A percentile compares a stretch with the other conserved stretches of the same genome.
Conservation (phyloP, 2,888 invertebrate genomes). For the Meiosimyza platycephala region DNA sequence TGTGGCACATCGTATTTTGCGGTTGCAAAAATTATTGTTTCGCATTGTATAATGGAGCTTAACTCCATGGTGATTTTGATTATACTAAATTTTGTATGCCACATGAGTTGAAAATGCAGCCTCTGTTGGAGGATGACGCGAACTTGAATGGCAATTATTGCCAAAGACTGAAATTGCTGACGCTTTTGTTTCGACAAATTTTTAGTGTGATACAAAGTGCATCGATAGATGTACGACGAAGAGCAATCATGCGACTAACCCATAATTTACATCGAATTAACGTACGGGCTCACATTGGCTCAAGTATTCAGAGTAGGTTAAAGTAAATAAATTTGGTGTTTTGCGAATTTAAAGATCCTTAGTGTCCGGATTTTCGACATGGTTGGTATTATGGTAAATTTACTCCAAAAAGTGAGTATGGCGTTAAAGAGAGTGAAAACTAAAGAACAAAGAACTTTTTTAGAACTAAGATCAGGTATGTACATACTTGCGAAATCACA, state of each 20-base stretch:
- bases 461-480: no score
- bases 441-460: no score
- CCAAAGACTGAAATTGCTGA: constrained; percentile 7
- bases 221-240: constrained; percentile 16
- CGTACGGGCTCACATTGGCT: neutral
- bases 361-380: no score
- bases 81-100: constrained; percentile 13
- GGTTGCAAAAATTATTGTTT: constrained; percentile 24
- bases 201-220: constrained; percentile 4
- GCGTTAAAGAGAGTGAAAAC: no score
- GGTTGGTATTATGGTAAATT: no score
- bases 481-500: no score
- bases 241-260: constrained; percentile 16
- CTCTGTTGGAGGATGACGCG: neutral
- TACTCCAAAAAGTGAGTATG: no score
- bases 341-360: no score
- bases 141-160: constrained; percentile 12
- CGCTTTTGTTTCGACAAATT: constrained; percentile 18
- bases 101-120: constrained; percentile 4
- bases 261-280: constrained; percentile 7
- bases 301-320: neutral
- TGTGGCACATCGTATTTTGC: constrained; percentile 3
- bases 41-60: constrained; percentile 5
- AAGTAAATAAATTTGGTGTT: no score
- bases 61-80: constrained; percentile 14